Base-by-base conservation (phyloP, 2,888 invertebrate species). In the Notodonta dromedarius region DNA sequence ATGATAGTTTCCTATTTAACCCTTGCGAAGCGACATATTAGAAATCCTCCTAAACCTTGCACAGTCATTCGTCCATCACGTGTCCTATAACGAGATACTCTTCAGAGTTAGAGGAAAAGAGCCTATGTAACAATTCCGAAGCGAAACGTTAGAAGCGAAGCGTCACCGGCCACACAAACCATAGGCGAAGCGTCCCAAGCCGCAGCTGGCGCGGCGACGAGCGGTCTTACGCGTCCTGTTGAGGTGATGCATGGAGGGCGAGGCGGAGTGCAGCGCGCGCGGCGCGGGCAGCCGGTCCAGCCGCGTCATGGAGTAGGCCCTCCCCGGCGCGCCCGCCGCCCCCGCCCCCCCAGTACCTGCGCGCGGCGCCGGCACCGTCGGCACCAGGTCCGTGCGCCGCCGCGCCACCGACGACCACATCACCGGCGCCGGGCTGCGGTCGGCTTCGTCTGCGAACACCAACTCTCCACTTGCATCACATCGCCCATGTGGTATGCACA, bases 251-350 rank as follows among this genome's bases (percentile, higher is more conserved):
- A 87, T 79, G 67, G 87, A 85, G 6, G 89, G 89, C 68, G 88
- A 85, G 58, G 83, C 78, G 57, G 83, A 77, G 73, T 80, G 83
- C 59, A 84, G 76, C 66, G 83, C 80, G n/a, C 84, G 78, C 66
- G 70, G 63, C 42, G 82, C 59, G 51, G 87, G 86, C 68, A 91
- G 80, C 40, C 82, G 82, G 95, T 98, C 98, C 94, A 98, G 96
- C 80, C 98, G 96, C 85, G 98, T 97, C 98, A 98, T 98, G 90
- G 98, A 98, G 94, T 97, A 97, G 85, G 98, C 98, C 95, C 98
- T 97, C 93, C 93, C 93, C 92, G 93, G 91, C 68, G 90, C 88
- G 7, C 35, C 35, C 35, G 35, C 35, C 5, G 35, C 35, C 2
- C 35, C 35, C 35, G 35, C 24, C 24, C 1, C 24, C 24, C 24